These are phyloP conservation scores for Lophius piscatorius DNA, from an alignment of 2,113 vertebrate genomes.

Conservation along the genomic window DNA sequence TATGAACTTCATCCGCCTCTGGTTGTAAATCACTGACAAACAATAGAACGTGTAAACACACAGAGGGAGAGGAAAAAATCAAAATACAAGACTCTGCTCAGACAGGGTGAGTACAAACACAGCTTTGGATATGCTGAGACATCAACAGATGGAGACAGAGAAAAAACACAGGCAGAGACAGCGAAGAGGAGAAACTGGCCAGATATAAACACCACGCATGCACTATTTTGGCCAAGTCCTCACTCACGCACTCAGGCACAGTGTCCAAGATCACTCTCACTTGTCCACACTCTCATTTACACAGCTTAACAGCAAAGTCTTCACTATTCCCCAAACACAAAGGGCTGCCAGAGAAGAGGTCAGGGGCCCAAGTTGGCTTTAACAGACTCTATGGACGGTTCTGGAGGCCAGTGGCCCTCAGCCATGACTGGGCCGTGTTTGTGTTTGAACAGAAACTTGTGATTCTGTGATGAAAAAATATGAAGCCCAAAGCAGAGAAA, in stretches of 20 bases:
- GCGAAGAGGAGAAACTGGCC: conserved; percentile 14
- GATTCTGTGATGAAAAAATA: conserved; percentile 29
- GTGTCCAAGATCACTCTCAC: conserved; percentile 44
- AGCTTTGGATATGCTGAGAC: conserved; percentile 43
- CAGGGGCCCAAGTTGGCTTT: conserved; percentile 49
- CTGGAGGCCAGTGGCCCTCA: conserved; percentile 25
- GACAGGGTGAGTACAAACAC: conserved; percentile 2
- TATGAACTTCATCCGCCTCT: conserved; percentile 18
- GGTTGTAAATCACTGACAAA: conserved; percentile 54
- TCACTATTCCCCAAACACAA: conserved; percentile 25
- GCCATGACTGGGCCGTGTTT: conserved; percentile 41
- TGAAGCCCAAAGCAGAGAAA: conserved; percentile 7
- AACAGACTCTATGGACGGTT: conserved; percentile 38
- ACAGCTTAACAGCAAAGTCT: conserved; percentile 30
- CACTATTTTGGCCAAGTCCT: conserved; percentile 51
- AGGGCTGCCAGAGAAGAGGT: conserved; percentile 23
- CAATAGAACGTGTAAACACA: conserved; percentile 33
- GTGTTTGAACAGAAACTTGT: conserved; percentile 45
- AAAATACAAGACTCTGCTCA: conserved; percentile 36
- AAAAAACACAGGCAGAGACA: conserved; percentile 45
- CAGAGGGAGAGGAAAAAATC: conserved; percentile 25
- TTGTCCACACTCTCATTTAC: conserved; percentile 43
- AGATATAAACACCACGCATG: conserved; percentile 55
- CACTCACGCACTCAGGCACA: conserved; percentile 13
- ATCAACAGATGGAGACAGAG: conserved; percentile 50